A percentile compares a stretch with the other conserved stretches of the same genome.
Evolutionary conservation across 2,113 vertebrate species (phyloP).

Genomic region (Hiodon alosoides): DNA sequence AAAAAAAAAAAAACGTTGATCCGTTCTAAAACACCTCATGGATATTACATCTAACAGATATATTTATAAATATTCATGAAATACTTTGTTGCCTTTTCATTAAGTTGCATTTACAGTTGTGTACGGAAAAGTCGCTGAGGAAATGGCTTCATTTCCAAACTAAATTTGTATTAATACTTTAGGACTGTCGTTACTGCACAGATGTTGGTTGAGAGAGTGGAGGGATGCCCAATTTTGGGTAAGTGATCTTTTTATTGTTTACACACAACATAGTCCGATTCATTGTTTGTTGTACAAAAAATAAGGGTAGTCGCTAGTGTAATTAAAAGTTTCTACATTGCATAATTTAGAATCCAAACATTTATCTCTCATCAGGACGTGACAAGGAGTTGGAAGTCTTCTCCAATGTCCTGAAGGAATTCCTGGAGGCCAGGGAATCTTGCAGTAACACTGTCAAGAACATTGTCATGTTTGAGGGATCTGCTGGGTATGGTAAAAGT

Average conservation of each 20-base stretch:
- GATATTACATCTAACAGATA: not conserved
- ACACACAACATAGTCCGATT: not conserved
- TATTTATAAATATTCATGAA: no score
- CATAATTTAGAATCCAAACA: not conserved
- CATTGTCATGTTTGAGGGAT: conserved; percentile 49
- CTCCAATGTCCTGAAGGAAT: conserved; percentile 33
- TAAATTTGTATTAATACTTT: not conserved
- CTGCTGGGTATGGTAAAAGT: conserved; percentile 52
- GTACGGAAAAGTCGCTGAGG: no score
- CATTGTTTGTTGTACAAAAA: not conserved
- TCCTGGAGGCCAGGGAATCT: conserved; percentile 27
- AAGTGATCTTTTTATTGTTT: conserved; percentile 43
- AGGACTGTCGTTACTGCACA: conserved; percentile 50
- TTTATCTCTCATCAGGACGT: conserved; percentile 36
- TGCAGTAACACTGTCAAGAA: not conserved
- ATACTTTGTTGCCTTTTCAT: no score
- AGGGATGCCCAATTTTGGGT: conserved; percentile 1
- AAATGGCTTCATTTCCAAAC: not conserved
- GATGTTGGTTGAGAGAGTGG: conserved; percentile 34
- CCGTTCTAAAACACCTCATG: not conserved
- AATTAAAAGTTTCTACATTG: not conserved
- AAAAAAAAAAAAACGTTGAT: not conserved
- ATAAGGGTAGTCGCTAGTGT: no score
- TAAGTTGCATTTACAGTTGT: no score
- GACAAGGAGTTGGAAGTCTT: conserved; percentile 47